Percentiles rank a stretch among this genome's conserved stretches.
These are phyloP conservation scores for Eulithis prunata DNA, from an alignment of 2,888 invertebrate species.

Conservation along the genomic window DNA sequence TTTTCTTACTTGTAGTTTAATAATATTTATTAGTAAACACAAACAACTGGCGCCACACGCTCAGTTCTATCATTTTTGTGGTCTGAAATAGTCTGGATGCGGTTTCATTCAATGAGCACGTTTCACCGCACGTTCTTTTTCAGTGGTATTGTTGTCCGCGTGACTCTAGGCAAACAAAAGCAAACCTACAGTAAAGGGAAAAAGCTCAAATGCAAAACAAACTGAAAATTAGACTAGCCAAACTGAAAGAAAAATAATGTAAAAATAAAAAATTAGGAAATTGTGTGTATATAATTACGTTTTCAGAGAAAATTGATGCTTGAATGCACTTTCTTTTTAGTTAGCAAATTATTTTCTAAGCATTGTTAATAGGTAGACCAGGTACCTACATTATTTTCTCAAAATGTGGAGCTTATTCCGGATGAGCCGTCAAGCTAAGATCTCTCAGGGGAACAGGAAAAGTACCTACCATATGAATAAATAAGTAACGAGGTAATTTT, in stretches of 20 bases:
- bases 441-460: neutral
- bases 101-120: constrained; percentile 17
- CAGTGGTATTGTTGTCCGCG: constrained; percentile 2
- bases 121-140: constrained; percentile 5
- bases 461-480: constrained; percentile 9
- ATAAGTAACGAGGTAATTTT: constrained; percentile 6
- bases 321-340: no score
- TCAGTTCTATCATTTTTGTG: constrained; percentile 25
- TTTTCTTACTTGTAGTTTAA: constrained; percentile 3
- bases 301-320: no score
- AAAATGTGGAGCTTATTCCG: neutral
- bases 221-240: neutral
- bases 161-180: constrained; percentile 2
- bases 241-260: neutral
- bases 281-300: no score
- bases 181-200: neutral
- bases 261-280: no score
- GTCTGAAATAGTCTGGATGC: constrained; percentile 21
- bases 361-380: neutral
- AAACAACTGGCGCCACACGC: constrained; percentile 24
- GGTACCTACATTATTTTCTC: no score
- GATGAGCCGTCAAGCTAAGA: neutral
- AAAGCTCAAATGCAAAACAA: constrained; percentile 8
- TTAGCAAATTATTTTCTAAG: no score
- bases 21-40: constrained; percentile 6